Conservation (phyloP, 2,888 invertebrate species). For the Octodonta nipae region DNA sequence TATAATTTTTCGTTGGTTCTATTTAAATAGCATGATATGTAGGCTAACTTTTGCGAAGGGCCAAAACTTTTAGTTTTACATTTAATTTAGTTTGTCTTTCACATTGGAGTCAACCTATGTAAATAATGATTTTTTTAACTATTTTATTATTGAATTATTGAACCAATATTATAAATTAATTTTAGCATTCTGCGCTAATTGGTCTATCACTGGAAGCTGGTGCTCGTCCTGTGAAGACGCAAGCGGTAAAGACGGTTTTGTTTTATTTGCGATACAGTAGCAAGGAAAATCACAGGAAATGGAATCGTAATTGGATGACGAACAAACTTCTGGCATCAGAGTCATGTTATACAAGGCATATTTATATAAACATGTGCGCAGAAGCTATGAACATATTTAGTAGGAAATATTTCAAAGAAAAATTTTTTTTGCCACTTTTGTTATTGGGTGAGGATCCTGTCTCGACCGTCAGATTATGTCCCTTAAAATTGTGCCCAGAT, state of each 20-base stretch:
- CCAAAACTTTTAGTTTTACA: no score
- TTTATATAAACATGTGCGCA: conserved; percentile 51
- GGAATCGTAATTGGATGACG: conserved; percentile 44
- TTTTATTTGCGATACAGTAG: conserved; percentile 48
- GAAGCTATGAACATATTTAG: conserved; percentile 53
- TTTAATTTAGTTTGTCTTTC: no score
- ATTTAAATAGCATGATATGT: no score
- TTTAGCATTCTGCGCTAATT: no score
- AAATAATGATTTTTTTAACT: no score
- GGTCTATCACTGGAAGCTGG: no score
- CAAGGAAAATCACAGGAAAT: conserved; percentile 45
- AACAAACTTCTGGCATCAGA: conserved; percentile 44
- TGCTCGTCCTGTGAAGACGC: conserved; percentile 52
- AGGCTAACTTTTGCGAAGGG: no score
- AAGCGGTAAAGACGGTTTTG: conserved; percentile 49
- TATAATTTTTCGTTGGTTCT: no score
- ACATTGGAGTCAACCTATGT: no score
- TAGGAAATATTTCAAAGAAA: conserved; percentile 53
- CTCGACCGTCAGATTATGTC: conserved; percentile 45
- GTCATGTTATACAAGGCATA: conserved; percentile 52
- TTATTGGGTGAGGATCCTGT: conserved; percentile 45
- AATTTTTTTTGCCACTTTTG: conserved; percentile 48
- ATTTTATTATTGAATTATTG: no score
- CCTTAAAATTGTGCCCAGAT: conserved; percentile 28
- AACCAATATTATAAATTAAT: no score